Evolutionary conservation across 2,888 invertebrate species (phyloP), one percentile per base, ranked within the genome.

Genomic region (Cephus sareptanus): DNA sequence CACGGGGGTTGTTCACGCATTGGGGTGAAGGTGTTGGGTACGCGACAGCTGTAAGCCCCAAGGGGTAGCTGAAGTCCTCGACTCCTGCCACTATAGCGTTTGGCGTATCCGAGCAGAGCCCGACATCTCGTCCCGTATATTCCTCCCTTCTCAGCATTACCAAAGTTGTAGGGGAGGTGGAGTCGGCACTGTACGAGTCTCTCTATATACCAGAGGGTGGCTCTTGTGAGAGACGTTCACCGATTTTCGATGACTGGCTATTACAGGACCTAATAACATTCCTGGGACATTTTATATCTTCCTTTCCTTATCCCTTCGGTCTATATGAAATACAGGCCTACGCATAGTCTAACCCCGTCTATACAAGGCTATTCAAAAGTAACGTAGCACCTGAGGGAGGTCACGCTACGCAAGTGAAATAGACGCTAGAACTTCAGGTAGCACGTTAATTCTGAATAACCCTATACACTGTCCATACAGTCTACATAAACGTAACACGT

Each of bases 21-120:
- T 80, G 82, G 81, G 86, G 56, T 56, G 86, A 87, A 88, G 89
- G 89, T 89, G 90, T 90, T 85, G 90, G 90, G 86, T 89, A 86
- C 86, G 89, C 90, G 90, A 91, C 90, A 90, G 90, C 90, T 91
- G 90, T 89, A 89, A 89, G 85, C 89, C 90, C 87, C 88, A 78
- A 80, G 89, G 88, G 90, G 84, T 81, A 87, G 86, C 83, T 86
- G 86, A 87, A 34, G 85, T 88, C 86, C 89, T 89, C 89, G 89
- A 90, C 89, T 88, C 86, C 85, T 84, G 84, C 87, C 87, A 84
- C 84, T 84, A 79, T 80, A 79, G 76, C 79, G 77, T 78, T 81
- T 78, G 75, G 80, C 83, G 80, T 83, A 80, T 77, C 81, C 80
- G 31, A 56, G 78, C 81, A 80, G 81, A 84, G 83, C 84, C 83